phyloP scores from a whole-genome alignment of 2,888 invertebrate genomes.

The Parthenolecanium corni region DNA sequence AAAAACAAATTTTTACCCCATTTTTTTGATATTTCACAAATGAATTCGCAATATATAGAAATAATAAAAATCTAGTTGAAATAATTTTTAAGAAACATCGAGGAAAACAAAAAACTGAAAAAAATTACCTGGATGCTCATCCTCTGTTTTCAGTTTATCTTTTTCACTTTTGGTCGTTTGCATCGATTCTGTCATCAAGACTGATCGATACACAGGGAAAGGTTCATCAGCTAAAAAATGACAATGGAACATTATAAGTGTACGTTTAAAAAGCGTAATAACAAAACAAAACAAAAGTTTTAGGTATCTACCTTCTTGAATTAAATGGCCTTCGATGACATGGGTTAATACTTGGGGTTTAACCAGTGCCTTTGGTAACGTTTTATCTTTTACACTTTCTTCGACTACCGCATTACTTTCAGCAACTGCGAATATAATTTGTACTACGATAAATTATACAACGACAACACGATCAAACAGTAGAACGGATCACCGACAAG shows the following conservation, averaged over 20 bases:
- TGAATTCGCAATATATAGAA: too few relatives aligned
- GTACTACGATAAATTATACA: too few relatives aligned
- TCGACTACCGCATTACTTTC: conserved; percentile 22
- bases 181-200: conserved; percentile 43
- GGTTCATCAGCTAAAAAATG: conserved; percentile 58
- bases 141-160: conserved; percentile 38
- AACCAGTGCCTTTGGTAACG: conserved; percentile 51
- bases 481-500: too few relatives aligned
- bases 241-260: too few relatives aligned
- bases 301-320: conserved; percentile 64
- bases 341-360: conserved; percentile 92
- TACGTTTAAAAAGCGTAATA: too few relatives aligned
- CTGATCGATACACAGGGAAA: conserved; percentile 61
- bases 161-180: conserved; percentile 37
- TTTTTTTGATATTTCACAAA: too few relatives aligned
- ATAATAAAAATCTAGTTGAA: too few relatives aligned
- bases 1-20: too few relatives aligned
- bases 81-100: too few relatives aligned
- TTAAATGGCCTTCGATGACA: conserved; percentile 92
- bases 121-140: conserved; percentile 63
- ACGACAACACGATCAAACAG: too few relatives aligned
- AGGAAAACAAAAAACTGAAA: too few relatives aligned
- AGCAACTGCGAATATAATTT: neutral
- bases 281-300: neutral
- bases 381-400: conserved; percentile 33